These are phyloP conservation scores for Exaiptasia diaphana DNA, from an alignment of 64 coral and sea anemone genomes.

Conservation along the genomic window DNA sequence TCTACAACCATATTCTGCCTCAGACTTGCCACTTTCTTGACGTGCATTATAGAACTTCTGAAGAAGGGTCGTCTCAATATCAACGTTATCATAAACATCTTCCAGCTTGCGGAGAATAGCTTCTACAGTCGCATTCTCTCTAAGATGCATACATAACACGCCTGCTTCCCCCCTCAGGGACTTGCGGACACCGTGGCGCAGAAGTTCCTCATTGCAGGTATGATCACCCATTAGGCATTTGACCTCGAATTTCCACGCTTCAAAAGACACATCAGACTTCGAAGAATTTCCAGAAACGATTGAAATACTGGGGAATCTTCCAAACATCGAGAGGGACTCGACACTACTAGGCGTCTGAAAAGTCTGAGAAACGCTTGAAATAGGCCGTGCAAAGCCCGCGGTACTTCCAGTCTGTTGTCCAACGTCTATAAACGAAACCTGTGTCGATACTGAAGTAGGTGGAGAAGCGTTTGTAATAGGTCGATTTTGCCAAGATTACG, in stretches of 20 bases:
- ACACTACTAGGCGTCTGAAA: too few relatives aligned
- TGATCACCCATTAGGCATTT: neutral
- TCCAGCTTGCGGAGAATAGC: neutral
- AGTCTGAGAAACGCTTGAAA: too few relatives aligned
- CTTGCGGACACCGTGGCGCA: neutral
- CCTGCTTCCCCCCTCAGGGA: neutral
- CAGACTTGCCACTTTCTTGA: neutral
- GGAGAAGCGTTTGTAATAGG: too few relatives aligned
- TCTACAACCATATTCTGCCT: neutral
- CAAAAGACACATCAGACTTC: neutral
- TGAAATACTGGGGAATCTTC: neutral
- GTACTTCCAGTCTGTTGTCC: too few relatives aligned
- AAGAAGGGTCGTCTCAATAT: neutral
- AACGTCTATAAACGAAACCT: too few relatives aligned
- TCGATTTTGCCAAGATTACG: too few relatives aligned
- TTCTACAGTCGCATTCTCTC: neutral
- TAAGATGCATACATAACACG: neutral
- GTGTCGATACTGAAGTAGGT: too few relatives aligned
- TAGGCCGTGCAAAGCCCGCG: too few relatives aligned
- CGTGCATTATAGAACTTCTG: neutral
- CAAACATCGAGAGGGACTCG: too few relatives aligned
- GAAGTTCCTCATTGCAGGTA: neutral
- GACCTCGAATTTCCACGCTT: neutral
- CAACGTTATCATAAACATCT: neutral
- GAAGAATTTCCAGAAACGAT: neutral